These are phyloP conservation scores for Baryphthengus martii DNA, from an alignment of 2,113 vertebrate genomes.

Conservation along the genomic window DNA sequence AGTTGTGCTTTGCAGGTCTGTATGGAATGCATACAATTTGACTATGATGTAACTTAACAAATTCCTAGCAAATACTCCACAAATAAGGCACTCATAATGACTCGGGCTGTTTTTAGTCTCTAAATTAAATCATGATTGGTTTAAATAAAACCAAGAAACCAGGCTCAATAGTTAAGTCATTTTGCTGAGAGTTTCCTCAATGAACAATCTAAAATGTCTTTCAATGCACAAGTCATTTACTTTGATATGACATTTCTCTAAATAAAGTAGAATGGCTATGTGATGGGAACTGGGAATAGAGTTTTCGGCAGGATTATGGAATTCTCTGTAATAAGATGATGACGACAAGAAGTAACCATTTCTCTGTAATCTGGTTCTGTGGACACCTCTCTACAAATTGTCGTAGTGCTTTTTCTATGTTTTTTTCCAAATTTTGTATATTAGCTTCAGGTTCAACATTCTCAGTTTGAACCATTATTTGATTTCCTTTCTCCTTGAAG, in stretches of 20 bases:
- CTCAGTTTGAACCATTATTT: not conserved
- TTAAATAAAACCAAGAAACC: not conserved
- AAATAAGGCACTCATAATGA: not conserved
- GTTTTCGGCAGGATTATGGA: not conserved
- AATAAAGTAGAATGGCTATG: not conserved
- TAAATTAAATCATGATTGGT: not conserved
- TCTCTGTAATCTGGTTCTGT: not conserved
- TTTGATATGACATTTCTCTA: not conserved
- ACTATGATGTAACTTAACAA: not conserved
- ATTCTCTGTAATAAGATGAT: not conserved
- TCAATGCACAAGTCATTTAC: not conserved
- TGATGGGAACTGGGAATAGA: not conserved
- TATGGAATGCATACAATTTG: not conserved
- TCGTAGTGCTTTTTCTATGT: not conserved
- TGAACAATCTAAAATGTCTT: not conserved
- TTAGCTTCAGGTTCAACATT: not conserved
- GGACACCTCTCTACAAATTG: not conserved
- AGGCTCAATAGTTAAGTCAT: not conserved
- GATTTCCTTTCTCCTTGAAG: not conserved
- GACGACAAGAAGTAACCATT: not conserved
- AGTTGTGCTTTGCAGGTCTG: not conserved
- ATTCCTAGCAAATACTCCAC: not conserved
- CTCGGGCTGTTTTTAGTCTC: not conserved
- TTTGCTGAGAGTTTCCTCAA: not conserved
- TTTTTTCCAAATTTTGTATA: not conserved